Percentiles rank a stretch among this genome's conserved stretches.
phyloP scores from a whole-genome alignment of 2,888 invertebrate genomes.

The Scaptomyza parva region DNA sequence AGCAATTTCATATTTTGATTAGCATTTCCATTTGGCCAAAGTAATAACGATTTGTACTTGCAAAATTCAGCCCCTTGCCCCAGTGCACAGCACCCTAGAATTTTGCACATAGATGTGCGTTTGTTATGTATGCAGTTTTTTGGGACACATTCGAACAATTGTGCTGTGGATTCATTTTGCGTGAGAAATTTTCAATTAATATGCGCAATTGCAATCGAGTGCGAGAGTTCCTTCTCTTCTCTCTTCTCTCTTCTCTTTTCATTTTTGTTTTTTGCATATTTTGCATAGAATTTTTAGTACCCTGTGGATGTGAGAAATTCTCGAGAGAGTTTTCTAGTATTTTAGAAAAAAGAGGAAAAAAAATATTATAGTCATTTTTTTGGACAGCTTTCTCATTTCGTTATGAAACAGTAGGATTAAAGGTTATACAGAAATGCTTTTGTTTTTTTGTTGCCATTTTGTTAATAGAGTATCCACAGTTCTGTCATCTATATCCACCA shows the following conservation, averaged over 20 bases:
- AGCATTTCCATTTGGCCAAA: slow-evolving; percentile 62
- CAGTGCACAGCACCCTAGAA: not conserved
- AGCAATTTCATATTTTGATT: slow-evolving; percentile 61
- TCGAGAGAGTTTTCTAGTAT: not conserved
- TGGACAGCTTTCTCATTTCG: too few species aligned
- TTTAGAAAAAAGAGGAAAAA: not conserved
- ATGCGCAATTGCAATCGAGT: slow-evolving; percentile 73
- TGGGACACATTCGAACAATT: slow-evolving; percentile 61
- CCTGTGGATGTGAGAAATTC: not conserved
- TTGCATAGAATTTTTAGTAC: slow-evolving; percentile 56
- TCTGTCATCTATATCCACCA: not conserved
- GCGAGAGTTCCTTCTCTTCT: slow-evolving; percentile 41
- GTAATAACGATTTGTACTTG: slow-evolving; percentile 62
- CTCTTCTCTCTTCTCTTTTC: too few species aligned
- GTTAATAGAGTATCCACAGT: not conserved
- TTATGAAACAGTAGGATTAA: too few species aligned
- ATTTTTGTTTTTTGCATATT: slow-evolving; percentile 59
- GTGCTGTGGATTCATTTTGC: slow-evolving; percentile 63
- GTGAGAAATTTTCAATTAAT: slow-evolving; percentile 80
- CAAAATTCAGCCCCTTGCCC: slow-evolving; percentile 8
- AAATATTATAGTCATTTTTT: too few species aligned
- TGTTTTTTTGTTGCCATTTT: too few species aligned
- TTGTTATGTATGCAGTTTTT: slow-evolving; percentile 53
- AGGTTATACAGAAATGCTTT: too few species aligned
- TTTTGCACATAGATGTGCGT: slow-evolving; percentile 20